Evolutionary conservation across 2,888 invertebrate species (phyloP), one percentile per base, ranked within the genome.

Genomic region (Lithophane ornitopus): DNA sequence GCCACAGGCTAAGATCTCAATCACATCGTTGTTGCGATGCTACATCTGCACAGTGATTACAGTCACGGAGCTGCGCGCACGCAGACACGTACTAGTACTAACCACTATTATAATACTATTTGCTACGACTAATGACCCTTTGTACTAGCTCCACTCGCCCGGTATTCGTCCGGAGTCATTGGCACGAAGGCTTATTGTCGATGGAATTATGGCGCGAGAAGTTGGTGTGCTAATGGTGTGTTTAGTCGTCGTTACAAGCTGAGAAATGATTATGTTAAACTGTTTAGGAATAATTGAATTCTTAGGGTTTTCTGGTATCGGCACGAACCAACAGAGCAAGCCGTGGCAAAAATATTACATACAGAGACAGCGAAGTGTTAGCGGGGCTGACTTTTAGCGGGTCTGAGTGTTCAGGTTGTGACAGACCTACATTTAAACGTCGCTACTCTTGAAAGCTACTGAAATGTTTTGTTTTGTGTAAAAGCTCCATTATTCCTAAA

Each of bases 121-220:
- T 46, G 39, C 74, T n/a, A 70, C 46, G 59, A 76, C 63, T 81
- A 85, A 85, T 80, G 73, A 68, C 63, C 67, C 85, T 80, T 75
- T 82, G 76, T 80, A 72, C 67, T 41, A 14, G 39, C 34, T 26
- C 52, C 7, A 46, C 59, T 62, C 52, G 34, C 70, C 65, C 41
- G 46, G 67, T 56, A 76, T 46, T n/a, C n/a, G n/a, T 16, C 6
- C 39, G 26, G 28, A 74, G 70, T 81, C 80, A 81, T 81, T 67
- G 76, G 70, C 80, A n/a, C 52, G n/a, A 44, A 59, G 52, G 34
- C 59, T 52, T 26, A 9, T 46, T 34, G 66, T 34, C 26, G 49
- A 41, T n/a, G 22, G 22, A 7, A 39, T 26, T 26, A 62, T 46
- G 19, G 16, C 26, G 11, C 34, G 19, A 69, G 8, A 39, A 11